Base-by-base conservation (phyloP, 2,888 invertebrate species). In the Chymomyza procnemis region DNA sequence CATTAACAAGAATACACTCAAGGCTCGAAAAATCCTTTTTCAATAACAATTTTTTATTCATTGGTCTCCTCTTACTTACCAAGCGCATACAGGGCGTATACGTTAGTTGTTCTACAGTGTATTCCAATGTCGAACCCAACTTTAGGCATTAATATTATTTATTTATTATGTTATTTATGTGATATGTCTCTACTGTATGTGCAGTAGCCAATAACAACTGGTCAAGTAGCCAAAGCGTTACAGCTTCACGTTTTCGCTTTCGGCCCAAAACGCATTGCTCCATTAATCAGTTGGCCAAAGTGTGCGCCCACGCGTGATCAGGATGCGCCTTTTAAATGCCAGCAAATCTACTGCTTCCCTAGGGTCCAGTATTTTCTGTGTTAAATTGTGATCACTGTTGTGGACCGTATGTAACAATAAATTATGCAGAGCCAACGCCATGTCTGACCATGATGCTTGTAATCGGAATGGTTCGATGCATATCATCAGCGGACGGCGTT, bases 241-340 rank as follows among this genome's bases (percentile, higher is more conserved):
- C 68, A 22, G 48, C 65, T 87, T 87, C 83, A 80, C 83, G 83
- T 87, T 83, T 83, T 83, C 83, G 76, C 86, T 83, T 87, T 83
- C 79, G 50, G 84, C 67, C 66, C 66, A 26, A 63, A 65, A 67
- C 78, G 76, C 87, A 75, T 74, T 78, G 70, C 70, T 73, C 67
- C 87, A 82, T 82, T 82, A 82, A 85, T 81, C 81, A 18, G 54
- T 16, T 26, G 62, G 69, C 54, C 56, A 60, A 30, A 55, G 55
- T 8, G n/a, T 70, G 72, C 80, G 80, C 87, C 81, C 80, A 85
- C 81, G 30, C 30, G 71, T 67, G 54, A 8, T 12, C 16, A 58
- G 46, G 41, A 50, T 58, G 55, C 54, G 60, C 71, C 66, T 14
- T 46, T 50, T 26, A 21, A 34, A 41, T 62, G 75, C 71, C 80